Evolutionary conservation across 2,113 vertebrate genomes (phyloP).

Genomic region (Misgurnus mizolepis): DNA sequence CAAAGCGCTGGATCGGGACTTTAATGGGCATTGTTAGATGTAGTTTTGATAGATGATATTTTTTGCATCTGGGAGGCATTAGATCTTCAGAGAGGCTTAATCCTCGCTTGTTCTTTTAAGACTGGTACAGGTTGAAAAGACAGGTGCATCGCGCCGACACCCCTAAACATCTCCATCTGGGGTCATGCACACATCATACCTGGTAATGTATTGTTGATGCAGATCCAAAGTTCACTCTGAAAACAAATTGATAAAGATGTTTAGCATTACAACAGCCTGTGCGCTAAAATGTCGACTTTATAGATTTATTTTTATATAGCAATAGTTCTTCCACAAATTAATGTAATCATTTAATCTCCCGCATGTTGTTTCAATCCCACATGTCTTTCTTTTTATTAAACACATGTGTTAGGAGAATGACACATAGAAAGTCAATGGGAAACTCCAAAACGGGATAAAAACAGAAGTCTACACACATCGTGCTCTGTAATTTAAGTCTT

Average conservation of each 20-base stretch:
- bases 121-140: conserved; percentile 25
- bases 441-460: too few relatives aligned
- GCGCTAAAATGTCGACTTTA: too few relatives aligned
- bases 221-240: conserved; percentile 93
- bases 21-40: conserved; percentile 31
- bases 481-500: too few relatives aligned
- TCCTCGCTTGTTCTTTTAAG: conserved; percentile 27
- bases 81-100: conserved; percentile 37
- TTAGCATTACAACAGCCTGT: conserved; percentile 1
- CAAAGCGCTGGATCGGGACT: conserved; percentile 27
- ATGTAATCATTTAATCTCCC: neutral
- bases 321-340: neutral
- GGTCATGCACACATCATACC: conserved; percentile 75
- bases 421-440: too few relatives aligned
- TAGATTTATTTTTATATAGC: neutral
- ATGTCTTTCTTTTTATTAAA: too few relatives aligned
- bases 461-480: too few relatives aligned
- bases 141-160: conserved; percentile 24
- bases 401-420: too few relatives aligned
- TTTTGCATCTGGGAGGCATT: conserved; percentile 49
- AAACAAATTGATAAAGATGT: conserved; percentile 44
- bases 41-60: conserved; percentile 21
- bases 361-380: too few relatives aligned
- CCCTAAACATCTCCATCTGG: conserved; percentile 12
- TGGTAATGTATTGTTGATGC: conserved; percentile 96